Conservation (phyloP, 1,140 invertebrate genomes). For the Drosophila baimaii region DNA sequence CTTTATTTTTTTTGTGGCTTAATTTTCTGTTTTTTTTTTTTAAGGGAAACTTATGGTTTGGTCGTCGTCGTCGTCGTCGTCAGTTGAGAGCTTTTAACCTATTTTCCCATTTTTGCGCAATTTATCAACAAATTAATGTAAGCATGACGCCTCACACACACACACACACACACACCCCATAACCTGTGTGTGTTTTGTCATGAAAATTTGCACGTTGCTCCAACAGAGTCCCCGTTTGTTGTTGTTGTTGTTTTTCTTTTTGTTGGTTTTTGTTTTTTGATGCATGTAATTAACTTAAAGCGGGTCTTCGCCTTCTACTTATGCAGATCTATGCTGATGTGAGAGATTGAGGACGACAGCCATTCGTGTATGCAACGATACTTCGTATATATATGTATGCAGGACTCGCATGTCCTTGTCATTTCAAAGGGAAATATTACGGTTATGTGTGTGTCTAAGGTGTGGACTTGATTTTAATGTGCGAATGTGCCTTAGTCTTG, state of each 20-base stretch:
- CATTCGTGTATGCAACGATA: slow-evolving; percentile 25
- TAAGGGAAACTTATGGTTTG: slow-evolving; percentile 40
- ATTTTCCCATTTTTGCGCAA: slow-evolving; percentile 75
- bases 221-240: slow-evolving; percentile 32
- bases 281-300: slow-evolving; percentile 78
- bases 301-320: slow-evolving; percentile 52
- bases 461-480: slow-evolving; percentile 3
- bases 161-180: slow-evolving; percentile 25
- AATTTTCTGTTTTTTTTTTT: slow-evolving; percentile 22
- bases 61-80: slow-evolving; percentile 13
- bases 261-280: slow-evolving; percentile 35
- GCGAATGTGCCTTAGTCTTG: not conserved
- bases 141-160: slow-evolving; percentile 54
- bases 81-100: slow-evolving; percentile 75
- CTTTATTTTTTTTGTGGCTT: slow-evolving; percentile 26
- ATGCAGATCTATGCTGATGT: slow-evolving; percentile 54
- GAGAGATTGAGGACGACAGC: slow-evolving; percentile 37
- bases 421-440: slow-evolving; percentile 15
- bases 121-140: slow-evolving; percentile 80
- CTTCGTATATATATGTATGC: not conserved
- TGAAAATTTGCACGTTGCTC: slow-evolving; percentile 70
- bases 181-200: slow-evolving; percentile 29
- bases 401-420: slow-evolving; percentile 25
- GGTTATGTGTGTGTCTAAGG: not conserved
- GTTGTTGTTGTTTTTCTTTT: slow-evolving; percentile 20